Percentiles rank a stretch among this genome's conserved stretches.
Evolutionary conservation across 2,113 vertebrate genomes (phyloP).

Genomic region (Bothrops jararaca): DNA sequence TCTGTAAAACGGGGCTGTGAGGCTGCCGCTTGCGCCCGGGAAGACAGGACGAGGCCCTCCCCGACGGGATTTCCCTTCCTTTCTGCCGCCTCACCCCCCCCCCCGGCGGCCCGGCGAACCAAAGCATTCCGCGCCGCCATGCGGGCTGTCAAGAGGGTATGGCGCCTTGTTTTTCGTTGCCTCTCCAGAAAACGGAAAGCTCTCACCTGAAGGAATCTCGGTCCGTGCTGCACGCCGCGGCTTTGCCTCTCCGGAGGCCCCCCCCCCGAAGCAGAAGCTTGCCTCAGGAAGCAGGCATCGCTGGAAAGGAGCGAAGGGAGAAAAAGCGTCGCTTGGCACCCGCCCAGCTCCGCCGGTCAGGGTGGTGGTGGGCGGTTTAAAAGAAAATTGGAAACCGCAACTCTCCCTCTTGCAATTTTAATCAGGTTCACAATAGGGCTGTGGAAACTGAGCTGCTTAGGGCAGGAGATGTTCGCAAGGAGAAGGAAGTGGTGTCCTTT

Average conservation of each 20-base stretch:
- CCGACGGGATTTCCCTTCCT: fast-evolving
- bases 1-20: fast-evolving
- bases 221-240: not conserved
- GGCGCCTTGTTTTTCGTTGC: no score
- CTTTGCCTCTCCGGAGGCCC: not conserved
- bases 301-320: not conserved
- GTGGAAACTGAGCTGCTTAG: slow-evolving; percentile 59
- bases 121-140: fast-evolving
- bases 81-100: fast-evolving
- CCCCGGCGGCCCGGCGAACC: no score
- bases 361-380: no score
- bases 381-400: slow-evolving; percentile 55
- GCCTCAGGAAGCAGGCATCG: no score
- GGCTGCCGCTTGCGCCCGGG: slow-evolving; percentile 1
- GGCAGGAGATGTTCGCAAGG: slow-evolving; percentile 40
- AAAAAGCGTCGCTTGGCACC: not conserved
- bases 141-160: not conserved
- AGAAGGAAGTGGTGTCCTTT: slow-evolving; percentile 51
- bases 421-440: slow-evolving; percentile 63
- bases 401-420: slow-evolving; percentile 68
- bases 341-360: no score
- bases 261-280: fast-evolving
- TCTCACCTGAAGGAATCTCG: not conserved
- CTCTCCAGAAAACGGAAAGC: no score
- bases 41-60: not conserved